Evolutionary conservation across 2,113 vertebrate species (phyloP).

Genomic region (Cricetomys ansorgei): DNA sequence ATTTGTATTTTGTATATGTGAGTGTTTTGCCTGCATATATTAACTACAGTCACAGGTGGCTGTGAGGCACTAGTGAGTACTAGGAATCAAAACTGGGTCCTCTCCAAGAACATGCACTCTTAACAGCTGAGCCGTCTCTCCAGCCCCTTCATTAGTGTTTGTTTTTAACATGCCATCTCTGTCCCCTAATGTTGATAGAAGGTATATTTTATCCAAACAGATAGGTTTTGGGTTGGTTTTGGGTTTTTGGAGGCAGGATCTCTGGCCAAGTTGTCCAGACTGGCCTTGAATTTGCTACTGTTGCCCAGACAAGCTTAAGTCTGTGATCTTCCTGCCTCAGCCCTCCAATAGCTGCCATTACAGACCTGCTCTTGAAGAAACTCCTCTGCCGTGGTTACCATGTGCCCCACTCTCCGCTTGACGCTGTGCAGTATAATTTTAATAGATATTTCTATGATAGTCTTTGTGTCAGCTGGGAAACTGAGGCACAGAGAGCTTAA

Average conservation of each 20-base stretch:
- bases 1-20: not conserved
- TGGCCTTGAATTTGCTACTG: not conserved
- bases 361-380: not conserved
- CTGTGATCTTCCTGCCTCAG: no score
- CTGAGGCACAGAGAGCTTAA: not conserved
- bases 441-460: not conserved
- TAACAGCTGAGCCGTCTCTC: not conserved
- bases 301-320: not conserved
- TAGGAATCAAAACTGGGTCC: not conserved
- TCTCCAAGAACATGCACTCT: not conserved
- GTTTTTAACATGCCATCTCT: not conserved
- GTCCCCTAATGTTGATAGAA: not conserved
- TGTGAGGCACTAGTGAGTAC: not conserved
- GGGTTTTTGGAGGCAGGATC: not conserved
- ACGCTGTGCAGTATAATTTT: not conserved
- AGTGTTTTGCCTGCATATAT: not conserved
- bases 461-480: not conserved
- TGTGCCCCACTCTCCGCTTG: not conserved
- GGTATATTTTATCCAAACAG: not conserved
- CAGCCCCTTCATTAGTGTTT: not conserved
- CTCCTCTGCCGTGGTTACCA: no score
- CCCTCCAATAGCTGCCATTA: not conserved
- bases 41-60: not conserved
- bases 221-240: not conserved
- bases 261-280: not conserved